Percentiles rank a stretch among this genome's conserved stretches.
Evolutionary conservation across 2,797 vertebrate species (phyloP).

Genomic region (Fistularia tabacaria): DNA sequence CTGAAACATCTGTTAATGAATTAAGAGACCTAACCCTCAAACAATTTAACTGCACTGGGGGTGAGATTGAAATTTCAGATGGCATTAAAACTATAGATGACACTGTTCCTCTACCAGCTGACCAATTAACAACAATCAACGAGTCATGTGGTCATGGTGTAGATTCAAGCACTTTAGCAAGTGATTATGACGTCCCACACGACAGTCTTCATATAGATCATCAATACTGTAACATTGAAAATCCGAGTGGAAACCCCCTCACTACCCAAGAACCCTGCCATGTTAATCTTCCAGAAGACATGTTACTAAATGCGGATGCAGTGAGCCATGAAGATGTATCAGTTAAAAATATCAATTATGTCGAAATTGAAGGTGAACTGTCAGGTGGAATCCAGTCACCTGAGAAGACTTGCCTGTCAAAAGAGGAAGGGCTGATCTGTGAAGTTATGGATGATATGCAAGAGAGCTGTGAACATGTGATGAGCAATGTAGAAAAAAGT

Average conservation of each 20-base stretch:
- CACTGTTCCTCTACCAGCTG: slow-evolving; percentile 30
- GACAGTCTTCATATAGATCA: slow-evolving; percentile 10
- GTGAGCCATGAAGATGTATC: neutral
- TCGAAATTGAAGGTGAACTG: slow-evolving; percentile 16
- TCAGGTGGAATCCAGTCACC: slow-evolving; percentile 4
- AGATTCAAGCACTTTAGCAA: neutral
- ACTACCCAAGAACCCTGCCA: slow-evolving; percentile 6
- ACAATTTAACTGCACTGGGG: slow-evolving; percentile 55
- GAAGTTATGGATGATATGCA: slow-evolving; percentile 5
- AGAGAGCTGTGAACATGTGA: slow-evolving; percentile 12
- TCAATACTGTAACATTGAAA: slow-evolving; percentile 38
- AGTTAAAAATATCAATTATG: slow-evolving; percentile 11
- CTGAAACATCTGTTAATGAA: slow-evolving; percentile 9
- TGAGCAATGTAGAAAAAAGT: slow-evolving; percentile 6
- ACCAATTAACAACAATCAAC: slow-evolving; percentile 1
- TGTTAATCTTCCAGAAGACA: slow-evolving; percentile 6
- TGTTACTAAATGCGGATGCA: slow-evolving; percentile 5
- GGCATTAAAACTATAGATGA: slow-evolving; percentile 18
- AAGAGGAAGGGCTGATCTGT: slow-evolving; percentile 8
- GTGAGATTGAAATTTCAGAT: slow-evolving; percentile 53
- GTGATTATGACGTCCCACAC: neutral
- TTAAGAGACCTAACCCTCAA: slow-evolving; percentile 50
- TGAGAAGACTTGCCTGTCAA: slow-evolving; percentile 16
- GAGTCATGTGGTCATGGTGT: neutral
- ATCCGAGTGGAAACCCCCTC: neutral